Evolutionary conservation across 2,888 invertebrate species (phyloP), one percentile per base, ranked within the genome.

Genomic region (Eristalis arbustorum): DNA sequence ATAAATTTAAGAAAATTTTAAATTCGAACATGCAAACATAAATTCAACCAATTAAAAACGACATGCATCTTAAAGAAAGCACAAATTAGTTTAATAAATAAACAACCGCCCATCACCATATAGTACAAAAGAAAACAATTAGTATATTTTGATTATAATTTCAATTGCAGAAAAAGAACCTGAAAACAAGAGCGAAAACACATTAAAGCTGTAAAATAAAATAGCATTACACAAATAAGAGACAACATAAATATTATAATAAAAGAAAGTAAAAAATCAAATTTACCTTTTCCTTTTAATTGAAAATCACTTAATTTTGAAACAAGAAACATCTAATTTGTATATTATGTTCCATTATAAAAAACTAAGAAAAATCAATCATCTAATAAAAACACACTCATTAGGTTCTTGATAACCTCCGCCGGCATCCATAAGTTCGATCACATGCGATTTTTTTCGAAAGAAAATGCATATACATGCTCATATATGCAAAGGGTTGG

Each of bases 141-240:
- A 77, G 69, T 63, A 0, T 68, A 4, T 25, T 66, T 37, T 37
- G 57, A 59, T 42, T 28, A 42, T 57, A 37, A 59, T n/a, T 66
- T 40, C 18, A 64, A 14, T 69, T n/a, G 40, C 11, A 74, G 4
- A 69, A 14, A 66, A 81, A 71, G 74, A 80, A 88, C 84, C 88
- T 88, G 88, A 88, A 88, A 84, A 78, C 84, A 78, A 84, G 66
- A 84, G 61, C 68, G 63, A 62, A 71, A 72, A 73, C 75, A 78
- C 25, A 77, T 78, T 84, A 81, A 72, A 81, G 88, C 88, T 88
- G 84, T 69, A 88, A 74, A 79, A 77, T 40, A 78, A 78, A 79
- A 75, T 79, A 57, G 74, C 80, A 83, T 64, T 75, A 81, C 81
- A 88, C 72, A 80, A 59, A 59, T 40, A 67, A 72, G 23, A 82